Percentiles rank a stretch among this genome's conserved stretches.
These are phyloP conservation scores for Aphelenchoides avenae DNA, from an alignment of 1,140 invertebrate species.

Conservation along the genomic window DNA sequence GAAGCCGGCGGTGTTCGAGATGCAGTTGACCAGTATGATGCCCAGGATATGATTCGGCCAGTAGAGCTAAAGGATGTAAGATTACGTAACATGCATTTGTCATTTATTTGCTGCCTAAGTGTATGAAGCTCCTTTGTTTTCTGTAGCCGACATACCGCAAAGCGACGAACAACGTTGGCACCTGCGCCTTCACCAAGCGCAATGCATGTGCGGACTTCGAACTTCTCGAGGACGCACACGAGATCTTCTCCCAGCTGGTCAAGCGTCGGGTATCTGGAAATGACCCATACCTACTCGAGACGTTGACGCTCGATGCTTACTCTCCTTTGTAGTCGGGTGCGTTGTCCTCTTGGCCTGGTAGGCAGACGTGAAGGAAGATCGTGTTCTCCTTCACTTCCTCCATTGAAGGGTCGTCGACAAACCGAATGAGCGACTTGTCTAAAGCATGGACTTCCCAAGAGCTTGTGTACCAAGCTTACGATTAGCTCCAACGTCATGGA, in stretches of 20 bases:
- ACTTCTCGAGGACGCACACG: slow-evolving; percentile 74
- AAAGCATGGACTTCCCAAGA: slow-evolving; percentile 30
- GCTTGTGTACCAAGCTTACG: slow-evolving; percentile 70
- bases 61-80: slow-evolving; percentile 67
- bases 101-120: too few relatives aligned
- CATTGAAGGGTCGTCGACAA: slow-evolving; percentile 75
- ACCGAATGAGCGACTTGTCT: slow-evolving; percentile 63
- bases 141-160: slow-evolving; percentile 65
- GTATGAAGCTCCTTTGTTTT: too few relatives aligned
- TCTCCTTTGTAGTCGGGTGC: slow-evolving; percentile 69
- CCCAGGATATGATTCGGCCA: slow-evolving; percentile 73
- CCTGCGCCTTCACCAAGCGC: slow-evolving; percentile 82
- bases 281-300: slow-evolving; percentile 38
- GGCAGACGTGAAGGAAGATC: slow-evolving; percentile 80
- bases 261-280: slow-evolving; percentile 74
- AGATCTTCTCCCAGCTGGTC: slow-evolving; percentile 78
- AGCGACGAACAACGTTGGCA: slow-evolving; percentile 78
- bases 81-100: too few relatives aligned
- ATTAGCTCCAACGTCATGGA: slow-evolving; percentile 83
- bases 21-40: slow-evolving; percentile 74
- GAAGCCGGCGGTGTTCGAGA: slow-evolving; percentile 73
- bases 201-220: slow-evolving; percentile 70
- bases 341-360: slow-evolving; percentile 78
- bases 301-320: slow-evolving; percentile 62
- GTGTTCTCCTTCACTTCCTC: slow-evolving; percentile 76